Evolutionary conservation across 2,888 invertebrate genomes (phyloP).

Genomic region (Microchrysa polita): DNA sequence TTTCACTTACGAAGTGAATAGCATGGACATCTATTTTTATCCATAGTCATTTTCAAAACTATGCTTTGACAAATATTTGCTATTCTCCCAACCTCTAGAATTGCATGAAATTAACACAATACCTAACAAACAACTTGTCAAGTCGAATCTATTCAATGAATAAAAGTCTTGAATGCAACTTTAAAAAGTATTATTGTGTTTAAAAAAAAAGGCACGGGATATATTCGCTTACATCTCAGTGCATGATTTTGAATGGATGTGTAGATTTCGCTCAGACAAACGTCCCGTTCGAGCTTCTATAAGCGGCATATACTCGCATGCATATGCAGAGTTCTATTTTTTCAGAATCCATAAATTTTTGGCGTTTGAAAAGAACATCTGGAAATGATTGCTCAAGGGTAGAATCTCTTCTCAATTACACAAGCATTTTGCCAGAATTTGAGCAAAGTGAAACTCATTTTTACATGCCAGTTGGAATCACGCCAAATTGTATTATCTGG

Average conservation of each 20-base stretch:
- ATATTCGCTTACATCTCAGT: slow-evolving; percentile 5
- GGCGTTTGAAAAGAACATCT: slow-evolving; percentile 50
- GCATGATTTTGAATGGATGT: not conserved
- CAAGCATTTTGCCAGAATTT: slow-evolving; percentile 49
- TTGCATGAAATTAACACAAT: slow-evolving; percentile 39
- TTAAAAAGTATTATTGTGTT: not conserved
- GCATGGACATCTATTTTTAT: no score
- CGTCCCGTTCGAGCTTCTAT: not conserved
- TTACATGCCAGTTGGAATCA: slow-evolving; percentile 50
- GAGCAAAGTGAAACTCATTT: slow-evolving; percentile 49
- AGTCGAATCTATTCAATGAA: slow-evolving; percentile 37
- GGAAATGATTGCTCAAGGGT: slow-evolving; percentile 51
- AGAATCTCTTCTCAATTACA: slow-evolving; percentile 49
- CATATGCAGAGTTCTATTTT: not conserved
- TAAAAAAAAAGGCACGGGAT: slow-evolving; percentile 7
- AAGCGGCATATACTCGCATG: not conserved
- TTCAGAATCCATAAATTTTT: slow-evolving; percentile 48
- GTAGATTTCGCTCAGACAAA: not conserved
- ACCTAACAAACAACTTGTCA: slow-evolving; percentile 7
- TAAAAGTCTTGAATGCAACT: slow-evolving; percentile 23
- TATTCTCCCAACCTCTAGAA: no score
- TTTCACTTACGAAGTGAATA: no score
- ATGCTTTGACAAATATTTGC: no score
- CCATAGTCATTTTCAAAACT: no score
- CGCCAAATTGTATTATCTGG: slow-evolving; percentile 49